phyloP scores from a whole-genome alignment of 2,888 invertebrate species.

The Brachypalpus laphriformis region DNA sequence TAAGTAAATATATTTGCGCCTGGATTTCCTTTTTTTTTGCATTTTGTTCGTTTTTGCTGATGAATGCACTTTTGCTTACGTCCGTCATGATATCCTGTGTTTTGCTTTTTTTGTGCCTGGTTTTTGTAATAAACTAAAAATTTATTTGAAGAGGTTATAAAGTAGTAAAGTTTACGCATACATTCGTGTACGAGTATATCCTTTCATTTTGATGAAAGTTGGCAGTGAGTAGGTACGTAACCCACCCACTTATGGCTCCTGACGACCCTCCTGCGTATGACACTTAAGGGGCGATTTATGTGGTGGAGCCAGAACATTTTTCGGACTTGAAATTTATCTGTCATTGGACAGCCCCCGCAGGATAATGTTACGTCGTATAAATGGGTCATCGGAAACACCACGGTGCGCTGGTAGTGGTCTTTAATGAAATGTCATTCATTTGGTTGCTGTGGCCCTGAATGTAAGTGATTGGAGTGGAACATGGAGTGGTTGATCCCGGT shows the following conservation, averaged over 20 bases:
- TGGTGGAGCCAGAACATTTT: constrained; percentile 29
- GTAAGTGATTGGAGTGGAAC: constrained; percentile 6
- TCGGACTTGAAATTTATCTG: constrained; percentile 60
- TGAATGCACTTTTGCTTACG: constrained; percentile 64
- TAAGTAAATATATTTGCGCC: constrained; percentile 66
- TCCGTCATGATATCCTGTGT: constrained; percentile 50
- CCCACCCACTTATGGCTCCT: neutral
- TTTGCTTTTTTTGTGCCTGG: neutral
- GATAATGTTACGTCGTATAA: constrained; percentile 46
- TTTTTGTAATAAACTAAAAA: constrained; percentile 68
- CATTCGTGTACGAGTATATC: constrained; percentile 14
- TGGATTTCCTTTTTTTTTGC: constrained; percentile 35
- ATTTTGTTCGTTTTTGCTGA: constrained; percentile 42
- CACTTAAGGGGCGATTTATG: constrained; percentile 61
- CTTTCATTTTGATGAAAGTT: constrained; percentile 57
- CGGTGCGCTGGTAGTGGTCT: constrained; percentile 12
- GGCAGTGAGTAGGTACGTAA: neutral
- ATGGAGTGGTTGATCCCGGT: neutral
- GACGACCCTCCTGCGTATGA: constrained; percentile 18
- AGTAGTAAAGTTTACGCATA: constrained; percentile 44
- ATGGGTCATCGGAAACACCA: constrained; percentile 50
- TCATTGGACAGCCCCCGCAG: constrained; percentile 35
- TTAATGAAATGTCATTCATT: constrained; percentile 72
- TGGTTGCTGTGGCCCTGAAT: constrained; percentile 49
- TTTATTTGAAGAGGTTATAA: constrained; percentile 67